These are phyloP conservation scores for Acipenser transmontanus DNA, from an alignment of 2,797 vertebrate species.

Conservation along the genomic window DNA sequence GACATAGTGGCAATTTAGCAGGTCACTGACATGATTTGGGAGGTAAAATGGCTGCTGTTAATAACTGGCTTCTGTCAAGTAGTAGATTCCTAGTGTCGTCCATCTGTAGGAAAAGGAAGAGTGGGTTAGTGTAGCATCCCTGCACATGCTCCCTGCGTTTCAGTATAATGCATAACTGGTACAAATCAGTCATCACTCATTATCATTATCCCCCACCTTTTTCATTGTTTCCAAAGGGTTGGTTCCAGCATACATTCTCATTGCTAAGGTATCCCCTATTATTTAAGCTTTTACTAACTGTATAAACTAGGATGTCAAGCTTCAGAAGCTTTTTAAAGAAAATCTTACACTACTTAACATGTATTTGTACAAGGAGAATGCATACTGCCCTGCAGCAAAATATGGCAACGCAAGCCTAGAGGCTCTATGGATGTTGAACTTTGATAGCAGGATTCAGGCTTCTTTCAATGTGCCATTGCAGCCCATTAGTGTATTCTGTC, in stretches of 20 bases:
- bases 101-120: constrained; percentile 25
- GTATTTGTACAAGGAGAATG: background rate
- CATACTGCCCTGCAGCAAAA: constrained; percentile 5
- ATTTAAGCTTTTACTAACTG: constrained; percentile 28
- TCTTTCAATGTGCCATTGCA: constrained; percentile 10
- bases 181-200: constrained; percentile 58
- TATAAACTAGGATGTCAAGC: background rate
- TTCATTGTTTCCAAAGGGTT: constrained; percentile 52
- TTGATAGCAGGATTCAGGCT: no score
- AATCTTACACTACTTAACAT: background rate
- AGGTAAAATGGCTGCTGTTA: constrained; percentile 6
- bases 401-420: constrained; percentile 8
- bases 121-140: constrained; percentile 46
- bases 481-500: constrained; percentile 5
- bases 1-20: background rate
- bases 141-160: constrained; percentile 31
- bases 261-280: no score
- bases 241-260: background rate
- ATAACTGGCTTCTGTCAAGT: constrained; percentile 33
- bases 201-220: constrained; percentile 47
- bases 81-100: constrained; percentile 51
- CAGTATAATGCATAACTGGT: constrained; percentile 56
- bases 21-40: constrained; percentile 3
- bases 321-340: constrained; percentile 8
- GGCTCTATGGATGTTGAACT: constrained; percentile 10